phyloP scores from a whole-genome alignment of 92 coral and sea anemone species.

The Pocillopora meandrina region DNA sequence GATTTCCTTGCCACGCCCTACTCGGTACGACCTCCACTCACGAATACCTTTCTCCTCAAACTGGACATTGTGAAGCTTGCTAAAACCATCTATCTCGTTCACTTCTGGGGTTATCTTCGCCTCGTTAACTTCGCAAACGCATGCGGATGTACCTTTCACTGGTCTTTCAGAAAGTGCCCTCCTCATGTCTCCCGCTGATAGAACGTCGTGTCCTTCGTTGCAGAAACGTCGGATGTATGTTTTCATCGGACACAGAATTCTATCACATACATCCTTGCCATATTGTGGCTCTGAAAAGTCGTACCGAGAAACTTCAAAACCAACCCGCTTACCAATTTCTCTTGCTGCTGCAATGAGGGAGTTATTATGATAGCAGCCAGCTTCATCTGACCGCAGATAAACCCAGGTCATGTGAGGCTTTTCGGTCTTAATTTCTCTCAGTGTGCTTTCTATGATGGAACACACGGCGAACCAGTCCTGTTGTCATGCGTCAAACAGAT shows the following conservation, averaged over 20 bases:
- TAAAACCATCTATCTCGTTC: slow-evolving; percentile 45
- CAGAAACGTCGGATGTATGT: slow-evolving; percentile 65
- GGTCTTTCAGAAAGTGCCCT: slow-evolving; percentile 62
- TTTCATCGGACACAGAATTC: slow-evolving; percentile 77
- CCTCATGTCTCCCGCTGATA: slow-evolving; percentile 63
- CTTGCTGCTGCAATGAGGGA: slow-evolving; percentile 46
- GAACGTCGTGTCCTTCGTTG: slow-evolving; percentile 67
- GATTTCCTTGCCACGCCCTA: slow-evolving; percentile 56
- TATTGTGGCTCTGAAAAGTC: slow-evolving; percentile 72
- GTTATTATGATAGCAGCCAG: slow-evolving; percentile 40
- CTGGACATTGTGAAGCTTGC: slow-evolving; percentile 55
- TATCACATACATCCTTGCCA: slow-evolving; percentile 72
- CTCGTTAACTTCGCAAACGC: slow-evolving; percentile 49
- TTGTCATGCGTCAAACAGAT: slow-evolving; percentile 25
- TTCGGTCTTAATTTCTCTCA: slow-evolving; percentile 12
- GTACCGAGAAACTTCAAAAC: slow-evolving; percentile 51
- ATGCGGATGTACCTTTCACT: slow-evolving; percentile 67
- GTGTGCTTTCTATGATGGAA: slow-evolving; percentile 25
- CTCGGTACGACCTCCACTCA: slow-evolving; percentile 57
- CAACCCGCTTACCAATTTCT: slow-evolving; percentile 55
- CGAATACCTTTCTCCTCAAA: slow-evolving; percentile 49
- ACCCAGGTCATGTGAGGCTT: slow-evolving; percentile 26
- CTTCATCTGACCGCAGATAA: slow-evolving; percentile 34
- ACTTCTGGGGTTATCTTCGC: slow-evolving; percentile 41
- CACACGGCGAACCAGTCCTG: slow-evolving; percentile 51